Conservation (phyloP, 2,888 invertebrate species). For the Leptogaster cylindrica region DNA sequence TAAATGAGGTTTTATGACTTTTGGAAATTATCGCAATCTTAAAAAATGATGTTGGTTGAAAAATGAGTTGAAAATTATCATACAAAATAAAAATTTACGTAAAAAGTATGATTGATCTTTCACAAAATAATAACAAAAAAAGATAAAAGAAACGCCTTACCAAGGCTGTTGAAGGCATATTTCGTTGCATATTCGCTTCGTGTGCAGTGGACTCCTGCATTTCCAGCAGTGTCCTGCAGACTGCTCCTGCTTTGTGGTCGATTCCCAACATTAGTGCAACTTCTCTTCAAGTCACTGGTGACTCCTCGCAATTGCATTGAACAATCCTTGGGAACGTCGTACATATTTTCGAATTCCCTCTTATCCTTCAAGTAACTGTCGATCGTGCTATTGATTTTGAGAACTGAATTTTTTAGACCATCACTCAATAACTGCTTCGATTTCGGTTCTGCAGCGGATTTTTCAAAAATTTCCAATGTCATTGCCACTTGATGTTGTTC, state of each 20-base stretch:
- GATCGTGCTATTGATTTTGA: conserved; percentile 61
- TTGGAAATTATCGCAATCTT: too few species aligned
- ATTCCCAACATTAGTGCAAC: not conserved
- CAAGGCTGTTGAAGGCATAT: conserved; percentile 58
- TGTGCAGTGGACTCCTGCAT: conserved; percentile 48
- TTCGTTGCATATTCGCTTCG: conserved; percentile 59
- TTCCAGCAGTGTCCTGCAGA: conserved; percentile 46
- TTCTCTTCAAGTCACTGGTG: conserved; percentile 29
- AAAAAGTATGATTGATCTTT: too few species aligned
- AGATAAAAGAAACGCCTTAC: conserved; percentile 48
- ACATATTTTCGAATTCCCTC: conserved; percentile 59
- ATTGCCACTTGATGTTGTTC: conserved; percentile 50
- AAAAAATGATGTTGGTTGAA: too few species aligned
- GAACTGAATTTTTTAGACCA: conserved; percentile 61
- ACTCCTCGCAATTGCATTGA: conserved; percentile 48
- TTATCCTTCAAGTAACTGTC: conserved; percentile 62
- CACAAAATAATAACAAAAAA: not conserved
- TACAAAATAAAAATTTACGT: too few species aligned
- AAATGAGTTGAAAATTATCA: too few species aligned
- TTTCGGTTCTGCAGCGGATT: conserved; percentile 32
- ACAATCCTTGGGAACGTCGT: conserved; percentile 56
- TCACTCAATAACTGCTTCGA: conserved; percentile 43
- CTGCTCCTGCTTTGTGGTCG: conserved; percentile 34
- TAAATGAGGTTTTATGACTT: too few species aligned
- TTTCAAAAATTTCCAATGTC: conserved; percentile 59